Base-by-base conservation (phyloP, 2,888 invertebrate species). In the Drosophila nr. perissopoda region DNA sequence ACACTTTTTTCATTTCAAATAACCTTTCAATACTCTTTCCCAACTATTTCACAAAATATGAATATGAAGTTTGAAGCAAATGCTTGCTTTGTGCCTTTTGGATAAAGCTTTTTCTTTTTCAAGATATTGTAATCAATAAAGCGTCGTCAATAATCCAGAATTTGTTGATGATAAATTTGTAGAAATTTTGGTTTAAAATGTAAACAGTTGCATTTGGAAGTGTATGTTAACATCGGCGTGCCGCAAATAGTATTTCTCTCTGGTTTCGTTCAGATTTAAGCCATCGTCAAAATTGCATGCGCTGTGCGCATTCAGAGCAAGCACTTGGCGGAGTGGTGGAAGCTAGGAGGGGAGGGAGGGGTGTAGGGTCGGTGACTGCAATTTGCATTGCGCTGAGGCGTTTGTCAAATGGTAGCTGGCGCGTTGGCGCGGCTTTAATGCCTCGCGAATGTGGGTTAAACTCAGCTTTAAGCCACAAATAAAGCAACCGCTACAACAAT, bases 331-430 rank as follows among this genome's bases (percentile, higher is more conserved):
- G 42, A 48, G 21, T 57, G 56, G 42, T 13, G 42, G 27, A 13
- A 27, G 49, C 7, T n/a, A 31, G 31, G 29, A 45, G 33, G 0
- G 4, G 13, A 4, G 10, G 11, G 51, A 11, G 21, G 25, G 1
- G 25, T 29, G 45, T 18, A 53, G 27, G 33, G 61, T 27, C 21
- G 42, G 27, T 49, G 58, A 4, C 34, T 59, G 74, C 74, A 80
- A 80, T 80, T 80, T 88, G 75, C 86, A 85, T 85, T 85, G 83
- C 68, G 79, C 79, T 74, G 69, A 71, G 85, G 87, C 84, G 80
- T 85, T 85, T 78, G 84, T 85, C 88, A 84, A 84, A 83, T 80
- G 88, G 61, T 52, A 56, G 73, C 64, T 10, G 33, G 34, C 52
- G 56, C 56, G 45, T 33, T 54, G 45, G 21, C 42, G 25, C 54